Base-by-base conservation (phyloP, 2,113 vertebrate species). In the Isurus oxyrinchus region DNA sequence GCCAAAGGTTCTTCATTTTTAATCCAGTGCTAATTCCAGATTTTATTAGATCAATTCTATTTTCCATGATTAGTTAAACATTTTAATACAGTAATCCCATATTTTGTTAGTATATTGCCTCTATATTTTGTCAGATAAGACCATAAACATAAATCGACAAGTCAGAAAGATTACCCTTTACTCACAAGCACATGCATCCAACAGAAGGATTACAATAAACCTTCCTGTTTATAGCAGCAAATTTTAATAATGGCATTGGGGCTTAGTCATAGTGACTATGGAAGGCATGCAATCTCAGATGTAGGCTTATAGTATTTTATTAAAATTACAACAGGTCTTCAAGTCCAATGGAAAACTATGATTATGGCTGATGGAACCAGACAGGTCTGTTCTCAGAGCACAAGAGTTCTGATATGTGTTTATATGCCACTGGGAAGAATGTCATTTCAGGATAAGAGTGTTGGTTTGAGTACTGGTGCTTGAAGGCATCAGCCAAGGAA, bases 371-470 rank as follows among this genome's bases (percentile, higher is more conserved):
- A 66, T 94, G 91, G 16, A 44, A 66, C 57, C n/a, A 66, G n/a
- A 59, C 57, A 59, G 55, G 27, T 11, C 55, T 91, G 88, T 55
- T 31, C 27, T 90, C 23, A 55, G 2, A 16, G 55, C 4, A 31
- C 53, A 94, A 49, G 49, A 66, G 91, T 40, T 66, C 53, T 66
- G 88, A 59, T 91, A 91, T 61, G 57, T 91, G 53, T 61, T 35
- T 31, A 91, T 66, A 66, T 94, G 59, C 61, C 21, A 19, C 35
- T 40, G 19, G 61, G n/a, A 40, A 35, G 57, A 16, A 66, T 25
- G 61, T 94, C 91, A 94, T 94, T 94, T 66, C 21, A 23, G 59
- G n/a, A 44, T 94, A 94, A 66, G 59, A 94, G 55, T 94, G 91
- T 63, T 63, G 59, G n/a, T 16, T 40, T 63, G 49, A 63, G 91